Evolutionary conservation across 2,113 vertebrate genomes (phyloP).

Genomic region (Eretmochelys imbricata): DNA sequence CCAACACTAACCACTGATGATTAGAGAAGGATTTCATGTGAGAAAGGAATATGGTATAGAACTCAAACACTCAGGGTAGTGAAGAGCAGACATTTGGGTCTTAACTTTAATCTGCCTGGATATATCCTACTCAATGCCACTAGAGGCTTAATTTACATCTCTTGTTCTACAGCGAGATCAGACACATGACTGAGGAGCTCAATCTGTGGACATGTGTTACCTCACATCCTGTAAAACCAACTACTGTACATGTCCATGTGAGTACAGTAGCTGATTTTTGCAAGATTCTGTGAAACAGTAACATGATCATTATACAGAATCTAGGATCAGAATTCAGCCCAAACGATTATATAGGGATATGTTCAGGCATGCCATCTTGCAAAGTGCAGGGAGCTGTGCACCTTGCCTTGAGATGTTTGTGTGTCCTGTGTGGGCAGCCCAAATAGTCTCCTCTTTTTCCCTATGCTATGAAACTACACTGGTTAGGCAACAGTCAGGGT

Average conservation of each 20-base stretch:
- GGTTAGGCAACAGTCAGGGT: neutral
- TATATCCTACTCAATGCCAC: neutral
- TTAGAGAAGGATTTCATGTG: neutral
- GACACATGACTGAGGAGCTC: neutral
- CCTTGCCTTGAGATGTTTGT: neutral
- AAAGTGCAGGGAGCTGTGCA: neutral
- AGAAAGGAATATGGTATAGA: neutral
- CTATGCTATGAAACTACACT: neutral
- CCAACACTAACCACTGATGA: neutral
- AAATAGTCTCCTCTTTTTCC: neutral
- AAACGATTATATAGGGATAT: neutral
- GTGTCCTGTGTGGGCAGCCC: neutral
- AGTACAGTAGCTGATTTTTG: neutral
- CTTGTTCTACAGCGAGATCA: neutral
- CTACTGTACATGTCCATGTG: neutral
- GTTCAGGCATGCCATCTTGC: neutral
- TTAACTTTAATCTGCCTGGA: neutral
- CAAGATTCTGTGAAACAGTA: neutral
- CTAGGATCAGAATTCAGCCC: neutral
- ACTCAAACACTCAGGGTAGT: neutral
- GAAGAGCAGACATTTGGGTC: neutral
- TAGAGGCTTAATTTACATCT: neutral
- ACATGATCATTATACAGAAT: neutral
- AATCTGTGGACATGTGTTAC: neutral
- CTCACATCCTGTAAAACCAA: neutral